Base-by-base conservation (phyloP, 2,797 vertebrate genomes). In the Brachyalestes nurse region DNA sequence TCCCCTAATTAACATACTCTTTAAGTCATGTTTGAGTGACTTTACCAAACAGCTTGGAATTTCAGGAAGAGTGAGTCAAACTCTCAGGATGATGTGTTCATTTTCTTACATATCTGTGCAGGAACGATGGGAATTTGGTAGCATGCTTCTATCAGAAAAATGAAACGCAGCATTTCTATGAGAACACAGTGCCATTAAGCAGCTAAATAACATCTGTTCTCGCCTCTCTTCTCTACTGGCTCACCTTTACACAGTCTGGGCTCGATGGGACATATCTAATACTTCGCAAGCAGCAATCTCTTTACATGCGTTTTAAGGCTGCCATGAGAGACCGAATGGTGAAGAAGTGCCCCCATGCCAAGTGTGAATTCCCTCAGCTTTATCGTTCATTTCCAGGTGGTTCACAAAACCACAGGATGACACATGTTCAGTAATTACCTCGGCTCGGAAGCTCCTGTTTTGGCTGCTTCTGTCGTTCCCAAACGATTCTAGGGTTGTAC, bases 391-490 rank as follows among this genome's bases (percentile, higher is more conserved):
- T 45, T 72, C 66, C 42, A 49, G 23, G 67, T 51, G 53, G 55
- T 49, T 78, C 14, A 28, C 42, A 38, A 42, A 72, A 72, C 65
- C 16, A 16, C n/a, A 55, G 70, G 77, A 47, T 42, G 47, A 79
- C n/a, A 66, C 45, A 19, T 64, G 77, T 65, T 57, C 34, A 71
- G 28, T 79, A 7, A 72, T 62, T 79, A 72, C 28, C 21, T 49
- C 38, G 17, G 34, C 25, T 53, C 49, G 0, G 47, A 19, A 72
- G 17, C 21, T 17, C 72, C 10, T 9, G 21, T n/a, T 55, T 55
- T 65, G 28, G 8, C 51, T 38, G 6, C 8, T 55, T 28, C 58
- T 73, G 16, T 79, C 45, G 2, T 40, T 73, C 17, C 70, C 40
- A 12, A 55, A 40, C 0, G 40, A 13, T 49, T 71, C 10, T 66